Evolutionary conservation across 2,888 invertebrate species (phyloP).

Genomic region (Drosophila algonquin): DNA sequence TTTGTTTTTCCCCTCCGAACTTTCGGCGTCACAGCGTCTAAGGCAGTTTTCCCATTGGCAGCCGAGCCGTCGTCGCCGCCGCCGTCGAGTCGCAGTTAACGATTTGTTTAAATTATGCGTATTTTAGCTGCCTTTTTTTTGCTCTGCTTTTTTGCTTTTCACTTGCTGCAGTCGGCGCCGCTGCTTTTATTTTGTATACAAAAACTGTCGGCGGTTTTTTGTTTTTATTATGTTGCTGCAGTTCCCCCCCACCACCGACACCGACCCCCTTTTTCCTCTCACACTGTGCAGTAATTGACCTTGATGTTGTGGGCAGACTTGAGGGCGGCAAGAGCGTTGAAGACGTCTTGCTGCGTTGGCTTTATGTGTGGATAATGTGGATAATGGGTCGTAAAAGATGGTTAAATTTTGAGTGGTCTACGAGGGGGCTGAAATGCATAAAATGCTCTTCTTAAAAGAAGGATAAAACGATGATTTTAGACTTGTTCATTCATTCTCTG

Average conservation of each 20-base stretch:
- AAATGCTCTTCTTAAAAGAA: neutral
- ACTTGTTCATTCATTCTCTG: no score
- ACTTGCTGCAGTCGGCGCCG: slow-evolving; percentile 26
- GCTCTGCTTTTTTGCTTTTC: neutral
- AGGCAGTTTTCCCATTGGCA: slow-evolving; percentile 43
- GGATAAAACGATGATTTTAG: neutral
- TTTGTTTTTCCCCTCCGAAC: neutral
- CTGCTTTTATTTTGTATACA: slow-evolving; percentile 73
- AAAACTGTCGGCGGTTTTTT: slow-evolving; percentile 65
- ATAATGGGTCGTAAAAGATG: slow-evolving; percentile 9
- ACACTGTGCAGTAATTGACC: slow-evolving; percentile 21
- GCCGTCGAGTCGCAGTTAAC: slow-evolving; percentile 15
- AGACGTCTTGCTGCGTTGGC: slow-evolving; percentile 18
- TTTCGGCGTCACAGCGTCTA: slow-evolving; percentile 54
- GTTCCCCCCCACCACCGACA: no score
- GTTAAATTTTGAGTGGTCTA: neutral
- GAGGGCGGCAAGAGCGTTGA: slow-evolving; percentile 12
- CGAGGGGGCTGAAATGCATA: neutral
- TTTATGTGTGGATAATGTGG: neutral
- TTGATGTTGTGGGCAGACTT: slow-evolving; percentile 29
- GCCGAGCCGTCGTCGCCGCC: slow-evolving; percentile 13
- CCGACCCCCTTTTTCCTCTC: neutral
- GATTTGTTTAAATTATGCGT: slow-evolving; percentile 71
- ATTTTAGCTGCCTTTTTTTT: slow-evolving; percentile 31
- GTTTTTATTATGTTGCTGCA: slow-evolving; percentile 32